Evolutionary conservation across 2,797 vertebrate species (phyloP).

Genomic region (Percopsis omiscomaycus): DNA sequence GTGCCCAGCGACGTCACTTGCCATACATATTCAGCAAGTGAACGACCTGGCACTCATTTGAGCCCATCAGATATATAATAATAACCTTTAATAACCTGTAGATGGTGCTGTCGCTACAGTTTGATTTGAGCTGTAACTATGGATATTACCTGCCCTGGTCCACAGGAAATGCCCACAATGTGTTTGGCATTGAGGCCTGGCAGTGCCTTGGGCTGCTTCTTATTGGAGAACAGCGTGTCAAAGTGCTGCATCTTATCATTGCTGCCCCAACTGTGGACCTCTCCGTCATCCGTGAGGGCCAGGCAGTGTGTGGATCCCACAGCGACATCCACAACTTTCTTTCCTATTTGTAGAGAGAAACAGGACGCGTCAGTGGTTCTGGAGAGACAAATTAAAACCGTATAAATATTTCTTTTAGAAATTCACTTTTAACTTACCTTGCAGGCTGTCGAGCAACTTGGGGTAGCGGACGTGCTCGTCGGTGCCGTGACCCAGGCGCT

Average conservation of each 20-base stretch:
- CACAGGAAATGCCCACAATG: slow-evolving; percentile 94
- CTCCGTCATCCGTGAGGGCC: slow-evolving; percentile 93
- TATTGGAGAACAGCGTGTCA: slow-evolving; percentile 93
- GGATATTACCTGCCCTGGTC: slow-evolving; percentile 88
- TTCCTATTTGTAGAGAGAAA: slow-evolving; percentile 73
- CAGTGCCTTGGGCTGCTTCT: slow-evolving; percentile 91
- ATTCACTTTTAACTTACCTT: slow-evolving; percentile 79
- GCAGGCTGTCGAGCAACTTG: slow-evolving; percentile 91
- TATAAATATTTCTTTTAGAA: no score
- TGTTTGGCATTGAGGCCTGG: slow-evolving; percentile 94
- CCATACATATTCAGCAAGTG: no score
- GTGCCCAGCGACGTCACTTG: no score
- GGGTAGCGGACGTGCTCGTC: slow-evolving; percentile 97
- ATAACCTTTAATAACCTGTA: neutral
- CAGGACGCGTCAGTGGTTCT: no score
- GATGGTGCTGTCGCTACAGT: no score
- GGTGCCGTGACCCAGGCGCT: slow-evolving; percentile 94
- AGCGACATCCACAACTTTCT: slow-evolving; percentile 94
- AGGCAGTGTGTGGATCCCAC: slow-evolving; percentile 97
- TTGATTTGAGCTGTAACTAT: neutral
- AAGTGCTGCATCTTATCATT: slow-evolving; percentile 99
- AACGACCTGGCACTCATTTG: no score
- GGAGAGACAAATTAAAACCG: neutral
- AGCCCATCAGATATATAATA: neutral
- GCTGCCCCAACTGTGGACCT: slow-evolving; percentile 98